These are phyloP conservation scores for Ictalurus punctatus DNA, from an alignment of 2,113 vertebrate genomes.

Conservation along the genomic window DNA sequence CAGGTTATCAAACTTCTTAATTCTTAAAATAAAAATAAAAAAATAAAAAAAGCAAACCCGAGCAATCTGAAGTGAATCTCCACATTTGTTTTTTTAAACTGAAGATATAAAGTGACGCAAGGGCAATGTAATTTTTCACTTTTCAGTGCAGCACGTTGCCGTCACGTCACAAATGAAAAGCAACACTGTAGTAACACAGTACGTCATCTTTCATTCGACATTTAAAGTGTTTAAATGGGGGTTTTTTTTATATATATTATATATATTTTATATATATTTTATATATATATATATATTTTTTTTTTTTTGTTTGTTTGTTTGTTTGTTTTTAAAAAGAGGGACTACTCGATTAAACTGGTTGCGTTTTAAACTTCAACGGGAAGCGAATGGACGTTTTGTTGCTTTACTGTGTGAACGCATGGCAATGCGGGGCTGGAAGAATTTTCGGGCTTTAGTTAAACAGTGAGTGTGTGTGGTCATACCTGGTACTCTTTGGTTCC, in stretches of 20 bases:
- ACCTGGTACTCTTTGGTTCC: conserved; percentile 88
- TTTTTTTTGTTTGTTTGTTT: too few species aligned
- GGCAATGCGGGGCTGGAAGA: neutral
- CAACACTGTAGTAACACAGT: neutral
- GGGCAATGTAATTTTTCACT: neutral
- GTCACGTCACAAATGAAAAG: neutral
- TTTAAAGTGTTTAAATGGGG: neutral
- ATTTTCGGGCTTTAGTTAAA: neutral
- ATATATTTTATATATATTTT: too few species aligned
- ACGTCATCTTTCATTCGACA: neutral
- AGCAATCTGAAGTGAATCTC: neutral
- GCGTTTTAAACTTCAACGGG: neutral
- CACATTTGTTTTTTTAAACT: neutral
- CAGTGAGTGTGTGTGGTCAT: neutral
- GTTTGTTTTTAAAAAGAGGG: too few species aligned
- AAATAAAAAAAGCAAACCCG: neutral
- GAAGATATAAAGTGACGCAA: neutral
- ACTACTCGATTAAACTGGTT: too few species aligned
- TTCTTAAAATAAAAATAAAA: neutral
- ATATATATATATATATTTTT: too few species aligned
- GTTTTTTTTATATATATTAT: neutral
- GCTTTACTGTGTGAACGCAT: neutral
- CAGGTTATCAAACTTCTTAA: neutral
- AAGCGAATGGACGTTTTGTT: neutral
- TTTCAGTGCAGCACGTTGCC: neutral